phyloP scores from a whole-genome alignment of 2,113 vertebrate genomes.

The Gasterosteus aculeatus region DNA sequence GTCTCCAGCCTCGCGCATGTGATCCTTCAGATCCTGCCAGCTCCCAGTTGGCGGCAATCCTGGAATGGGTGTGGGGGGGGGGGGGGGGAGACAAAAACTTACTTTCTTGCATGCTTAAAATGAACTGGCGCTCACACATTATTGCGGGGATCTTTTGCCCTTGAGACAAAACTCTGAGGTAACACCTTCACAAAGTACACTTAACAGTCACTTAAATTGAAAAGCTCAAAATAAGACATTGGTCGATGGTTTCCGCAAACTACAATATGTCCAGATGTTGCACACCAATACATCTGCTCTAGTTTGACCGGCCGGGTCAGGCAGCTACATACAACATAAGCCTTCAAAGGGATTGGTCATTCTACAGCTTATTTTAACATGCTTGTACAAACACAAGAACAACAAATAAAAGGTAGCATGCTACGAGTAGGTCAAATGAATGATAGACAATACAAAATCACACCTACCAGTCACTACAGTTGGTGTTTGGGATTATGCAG shows the following conservation, averaged over 20 bases:
- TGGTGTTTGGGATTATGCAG: conserved; percentile 68
- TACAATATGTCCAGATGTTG: not conserved
- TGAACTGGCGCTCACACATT: not conserved
- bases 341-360: not conserved
- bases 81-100: not conserved
- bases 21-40: conserved; percentile 93
- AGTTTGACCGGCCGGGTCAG: not conserved
- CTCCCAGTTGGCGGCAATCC: conserved; percentile 87
- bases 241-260: not conserved
- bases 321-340: not conserved
- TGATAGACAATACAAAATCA: conserved; percentile 55
- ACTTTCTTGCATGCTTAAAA: not conserved
- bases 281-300: conserved; percentile 8
- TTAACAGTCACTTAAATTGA: not conserved
- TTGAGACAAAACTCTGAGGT: not conserved
- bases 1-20: conserved; percentile 87
- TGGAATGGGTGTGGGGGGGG: conserved; percentile 52
- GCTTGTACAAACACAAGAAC: conserved; percentile 5
- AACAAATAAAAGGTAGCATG: conserved; percentile 12
- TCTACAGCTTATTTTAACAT: not conserved
- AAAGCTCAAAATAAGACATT: not conserved
- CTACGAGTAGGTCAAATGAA: conserved; percentile 10
- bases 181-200: not conserved
- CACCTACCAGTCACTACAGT: conserved; percentile 73
- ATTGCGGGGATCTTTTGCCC: not conserved